phyloP scores from a whole-genome alignment of 23 tunicate genomes.

The Styela clava region DNA sequence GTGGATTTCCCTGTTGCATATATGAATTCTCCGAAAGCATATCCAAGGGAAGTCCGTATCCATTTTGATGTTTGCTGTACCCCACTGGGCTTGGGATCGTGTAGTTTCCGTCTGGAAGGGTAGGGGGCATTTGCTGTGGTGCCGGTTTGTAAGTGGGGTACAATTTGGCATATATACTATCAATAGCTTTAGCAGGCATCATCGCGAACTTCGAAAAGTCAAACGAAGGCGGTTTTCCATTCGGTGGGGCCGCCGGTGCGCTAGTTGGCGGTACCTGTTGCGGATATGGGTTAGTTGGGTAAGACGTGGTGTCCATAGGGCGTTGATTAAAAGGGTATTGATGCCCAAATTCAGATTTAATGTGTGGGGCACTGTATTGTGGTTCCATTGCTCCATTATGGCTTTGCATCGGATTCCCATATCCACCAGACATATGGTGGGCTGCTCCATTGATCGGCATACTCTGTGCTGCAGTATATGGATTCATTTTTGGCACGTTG shows the following conservation, averaged over 20 bases:
- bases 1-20: not conserved
- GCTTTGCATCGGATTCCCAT: not conserved
- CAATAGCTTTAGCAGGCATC: constrained; percentile 22
- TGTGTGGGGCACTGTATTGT: constrained; percentile 1
- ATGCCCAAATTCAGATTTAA: constrained; percentile 17
- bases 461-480: not conserved
- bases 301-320: constrained; percentile 12
- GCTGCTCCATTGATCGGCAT: not conserved
- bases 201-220: constrained; percentile 27
- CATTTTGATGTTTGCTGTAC: constrained; percentile 3
- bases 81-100: constrained; percentile 20
- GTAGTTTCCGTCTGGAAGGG: not conserved
- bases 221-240: constrained; percentile 1
- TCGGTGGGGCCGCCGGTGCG: not conserved
- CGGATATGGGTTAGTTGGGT: not conserved
- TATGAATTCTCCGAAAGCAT: not conserved
- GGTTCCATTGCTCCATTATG: not conserved
- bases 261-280: not conserved
- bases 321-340: not conserved
- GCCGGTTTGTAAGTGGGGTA: constrained; percentile 29
- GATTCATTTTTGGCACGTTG: not conserved
- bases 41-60: not conserved
- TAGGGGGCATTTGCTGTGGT: not conserved
- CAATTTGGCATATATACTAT: constrained; percentile 21
- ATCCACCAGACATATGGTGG: not conserved